Base-by-base conservation (phyloP, 2,797 vertebrate species). In the Vultur gryphus region DNA sequence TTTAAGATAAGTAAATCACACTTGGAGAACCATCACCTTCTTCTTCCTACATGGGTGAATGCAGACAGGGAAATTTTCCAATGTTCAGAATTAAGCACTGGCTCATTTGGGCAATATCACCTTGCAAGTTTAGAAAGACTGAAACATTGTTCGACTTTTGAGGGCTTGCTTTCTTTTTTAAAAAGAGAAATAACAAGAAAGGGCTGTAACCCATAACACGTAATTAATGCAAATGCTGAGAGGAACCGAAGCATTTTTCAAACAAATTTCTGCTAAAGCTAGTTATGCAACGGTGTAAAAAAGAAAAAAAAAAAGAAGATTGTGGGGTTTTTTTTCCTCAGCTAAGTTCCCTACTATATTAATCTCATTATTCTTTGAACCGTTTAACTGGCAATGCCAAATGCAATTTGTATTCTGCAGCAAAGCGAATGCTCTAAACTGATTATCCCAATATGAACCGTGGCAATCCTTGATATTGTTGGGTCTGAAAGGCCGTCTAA, bases 301-400 rank as follows among this genome's bases (percentile, higher is more conserved):
- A 94, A 76, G 16, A 4, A 18, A 91, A 87, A 52, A 92, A 84
- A 86, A 69, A 51, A 52, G 23, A 91, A 96, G 96, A 95, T 88
- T 95, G 96, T 93, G 95, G 91, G 2, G 55, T 80, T 80, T 3
- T 97, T 98, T 98, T 98, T 97, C 95, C 98, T 99, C 98, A 98
- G 98, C 98, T 99, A 99, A 98, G 98, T 99, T 99, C 99, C 98
- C 98, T 98, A 98, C 99, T 99, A 99, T 99, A 99, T 99, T 99
- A 99, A 99, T 99, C 99, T 99, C 98, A 99, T 99, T 99, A 99
- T 99, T 99, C 99, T 99, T 98, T 99, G 99, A 99, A 99, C 99
- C 99, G 98, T 99, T 99, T 99, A 99, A 99, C 99, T 98, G 98
- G 98, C 99, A 98, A 99, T 98, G 99, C 99, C 99, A 99, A 99